Percentiles rank a stretch among this genome's conserved stretches.
phyloP scores from a whole-genome alignment of 2,888 invertebrate species.

The Agrilus biguttatus region DNA sequence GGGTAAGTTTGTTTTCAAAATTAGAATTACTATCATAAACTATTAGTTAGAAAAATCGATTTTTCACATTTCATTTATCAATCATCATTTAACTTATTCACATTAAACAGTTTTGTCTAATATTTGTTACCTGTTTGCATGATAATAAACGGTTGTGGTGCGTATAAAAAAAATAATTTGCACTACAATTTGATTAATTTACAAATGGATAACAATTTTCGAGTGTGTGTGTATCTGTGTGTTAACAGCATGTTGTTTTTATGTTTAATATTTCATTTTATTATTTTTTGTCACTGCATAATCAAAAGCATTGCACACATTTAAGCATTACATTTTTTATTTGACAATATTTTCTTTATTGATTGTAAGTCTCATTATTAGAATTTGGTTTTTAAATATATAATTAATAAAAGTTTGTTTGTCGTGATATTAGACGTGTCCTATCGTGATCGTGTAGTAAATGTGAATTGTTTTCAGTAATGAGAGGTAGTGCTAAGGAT shows the following conservation, averaged over 20 bases:
- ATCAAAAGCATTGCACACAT: background rate
- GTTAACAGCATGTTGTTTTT: conserved; percentile 14
- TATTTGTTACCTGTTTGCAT: too few relatives aligned
- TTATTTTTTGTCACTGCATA: background rate
- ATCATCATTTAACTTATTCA: too few relatives aligned
- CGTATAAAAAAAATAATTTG: too few relatives aligned
- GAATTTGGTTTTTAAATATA: too few relatives aligned
- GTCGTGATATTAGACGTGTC: conserved; percentile 14
- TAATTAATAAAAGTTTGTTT: too few relatives aligned
- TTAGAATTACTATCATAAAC: conserved; percentile 3
- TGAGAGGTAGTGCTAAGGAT: conserved; percentile 66
- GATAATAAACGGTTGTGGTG: too few relatives aligned
- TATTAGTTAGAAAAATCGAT: background rate
- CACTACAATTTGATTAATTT: too few relatives aligned
- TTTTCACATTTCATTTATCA: too few relatives aligned
- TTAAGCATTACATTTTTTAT: background rate
- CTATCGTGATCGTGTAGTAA: conserved; percentile 38
- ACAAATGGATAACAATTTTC: too few relatives aligned
- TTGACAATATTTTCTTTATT: background rate
- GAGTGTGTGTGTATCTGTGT: background rate
- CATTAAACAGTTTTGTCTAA: too few relatives aligned
- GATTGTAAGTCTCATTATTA: background rate
- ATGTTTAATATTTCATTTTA: background rate
- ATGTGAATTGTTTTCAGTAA: conserved; percentile 43
- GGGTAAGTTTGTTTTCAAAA: conserved; percentile 24